Conservation (phyloP, 2,888 invertebrate genomes). For the Agonopterix heracliana region DNA sequence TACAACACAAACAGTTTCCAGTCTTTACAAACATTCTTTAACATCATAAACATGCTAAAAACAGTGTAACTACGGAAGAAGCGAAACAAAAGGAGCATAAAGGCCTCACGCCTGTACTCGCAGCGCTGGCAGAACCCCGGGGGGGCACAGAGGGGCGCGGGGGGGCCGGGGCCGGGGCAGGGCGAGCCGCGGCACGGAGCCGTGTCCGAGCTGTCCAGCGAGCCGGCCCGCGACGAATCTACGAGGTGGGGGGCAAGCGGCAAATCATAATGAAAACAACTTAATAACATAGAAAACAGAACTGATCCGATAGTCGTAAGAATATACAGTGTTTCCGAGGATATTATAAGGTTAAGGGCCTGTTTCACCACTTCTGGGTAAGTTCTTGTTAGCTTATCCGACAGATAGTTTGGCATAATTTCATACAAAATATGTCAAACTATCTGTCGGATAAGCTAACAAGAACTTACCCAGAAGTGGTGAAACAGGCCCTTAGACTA, state of each 20-base stretch:
- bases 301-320: slow-evolving; percentile 5
- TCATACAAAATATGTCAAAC: too few relatives aligned
- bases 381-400: too few relatives aligned
- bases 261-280: slow-evolving; percentile 5
- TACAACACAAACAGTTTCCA: too few relatives aligned
- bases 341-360: too few relatives aligned
- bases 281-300: slow-evolving; percentile 7
- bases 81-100: slow-evolving; percentile 12
- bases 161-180: slow-evolving; percentile 22
- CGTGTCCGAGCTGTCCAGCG: slow-evolving; percentile 45
- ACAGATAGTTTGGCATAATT: too few relatives aligned
- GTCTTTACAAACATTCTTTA: too few relatives aligned
- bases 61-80: slow-evolving; percentile 4
- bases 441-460: too few relatives aligned
- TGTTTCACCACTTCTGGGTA: too few relatives aligned
- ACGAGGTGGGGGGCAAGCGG: neutral
- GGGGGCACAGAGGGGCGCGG: slow-evolving; percentile 11
- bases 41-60: too few relatives aligned
- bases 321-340: neutral
- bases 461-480: too few relatives aligned
- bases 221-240: slow-evolving; percentile 26
- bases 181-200: slow-evolving; percentile 36
- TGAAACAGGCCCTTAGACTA: too few relatives aligned
- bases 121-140: slow-evolving; percentile 30
- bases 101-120: slow-evolving; percentile 28